Percentiles rank a stretch among this genome's conserved stretches.
Evolutionary conservation across 37 sponge, comb jelly and placozoan genomes (phyloP).

Genomic region (Petrosia ficiformis): DNA sequence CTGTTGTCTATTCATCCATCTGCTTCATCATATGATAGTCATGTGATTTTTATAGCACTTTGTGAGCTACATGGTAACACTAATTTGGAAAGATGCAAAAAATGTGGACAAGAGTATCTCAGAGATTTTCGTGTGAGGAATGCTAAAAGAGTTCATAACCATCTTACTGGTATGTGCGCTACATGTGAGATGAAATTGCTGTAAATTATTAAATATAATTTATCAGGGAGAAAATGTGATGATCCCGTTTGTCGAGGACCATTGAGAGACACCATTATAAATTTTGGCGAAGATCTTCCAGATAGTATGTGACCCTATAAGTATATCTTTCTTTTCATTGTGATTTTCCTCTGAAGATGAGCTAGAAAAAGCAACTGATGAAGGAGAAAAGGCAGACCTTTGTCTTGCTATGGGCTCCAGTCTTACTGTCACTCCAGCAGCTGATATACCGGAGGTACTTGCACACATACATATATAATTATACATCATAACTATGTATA

Average conservation of each 20-base stretch:
- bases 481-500: background rate
- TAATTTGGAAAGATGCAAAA: conserved; percentile 61
- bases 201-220: background rate
- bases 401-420: conserved; percentile 51
- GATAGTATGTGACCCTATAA: conserved; percentile 18
- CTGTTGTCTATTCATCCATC: background rate
- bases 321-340: background rate
- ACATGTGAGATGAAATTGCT: background rate
- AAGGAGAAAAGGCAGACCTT: conserved; percentile 41
- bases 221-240: conserved; percentile 46
- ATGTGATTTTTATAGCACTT: conserved; percentile 30
- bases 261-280: conserved; percentile 48
- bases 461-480: background rate
- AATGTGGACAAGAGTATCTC: conserved; percentile 58
- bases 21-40: no score
- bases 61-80: conserved; percentile 79
- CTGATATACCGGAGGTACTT: conserved; percentile 42
- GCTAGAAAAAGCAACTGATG: conserved; percentile 22
- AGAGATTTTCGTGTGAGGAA: conserved; percentile 39
- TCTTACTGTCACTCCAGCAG: conserved; percentile 69
- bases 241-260: conserved; percentile 25
- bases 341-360: conserved; percentile 6
- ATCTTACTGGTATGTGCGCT: conserved; percentile 38
- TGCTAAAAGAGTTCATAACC: conserved; percentile 2
- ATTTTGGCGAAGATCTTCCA: conserved; percentile 58